These are phyloP conservation scores for Cotesia chilonis DNA, from an alignment of 1,140 invertebrate genomes.

Conservation along the genomic window DNA sequence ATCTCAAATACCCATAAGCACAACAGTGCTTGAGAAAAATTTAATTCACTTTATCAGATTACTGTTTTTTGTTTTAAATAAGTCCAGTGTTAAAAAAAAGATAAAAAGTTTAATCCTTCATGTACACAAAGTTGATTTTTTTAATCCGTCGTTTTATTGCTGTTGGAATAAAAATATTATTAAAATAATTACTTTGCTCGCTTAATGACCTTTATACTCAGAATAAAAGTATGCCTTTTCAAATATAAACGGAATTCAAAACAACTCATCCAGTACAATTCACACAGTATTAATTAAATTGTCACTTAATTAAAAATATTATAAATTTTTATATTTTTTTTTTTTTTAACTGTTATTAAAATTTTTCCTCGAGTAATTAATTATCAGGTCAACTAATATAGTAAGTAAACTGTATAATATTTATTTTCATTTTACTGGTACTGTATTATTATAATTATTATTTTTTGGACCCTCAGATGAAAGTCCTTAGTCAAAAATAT, in stretches of 20 bases:
- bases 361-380: constrained; percentile 40
- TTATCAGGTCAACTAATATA: background rate
- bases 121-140: too few relatives aligned
- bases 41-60: too few relatives aligned
- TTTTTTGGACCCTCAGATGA: background rate
- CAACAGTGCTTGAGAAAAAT: too few relatives aligned
- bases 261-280: background rate
- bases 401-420: background rate
- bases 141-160: too few relatives aligned
- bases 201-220: background rate
- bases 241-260: constrained; percentile 7
- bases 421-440: background rate
- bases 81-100: too few relatives aligned
- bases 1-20: background rate
- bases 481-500: too few relatives aligned
- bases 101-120: too few relatives aligned
- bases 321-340: background rate
- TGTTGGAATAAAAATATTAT: background rate
- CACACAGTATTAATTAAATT: constrained; percentile 43
- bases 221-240: background rate
- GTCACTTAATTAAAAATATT: constrained; percentile 47
- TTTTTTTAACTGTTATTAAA: background rate
- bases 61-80: too few relatives aligned
- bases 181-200: constrained; percentile 3
- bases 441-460: background rate